Evolutionary conservation across 2,113 vertebrate genomes (phyloP), one percentile per base, ranked within the genome.

Genomic region (Psittacula cyanocephala): DNA sequence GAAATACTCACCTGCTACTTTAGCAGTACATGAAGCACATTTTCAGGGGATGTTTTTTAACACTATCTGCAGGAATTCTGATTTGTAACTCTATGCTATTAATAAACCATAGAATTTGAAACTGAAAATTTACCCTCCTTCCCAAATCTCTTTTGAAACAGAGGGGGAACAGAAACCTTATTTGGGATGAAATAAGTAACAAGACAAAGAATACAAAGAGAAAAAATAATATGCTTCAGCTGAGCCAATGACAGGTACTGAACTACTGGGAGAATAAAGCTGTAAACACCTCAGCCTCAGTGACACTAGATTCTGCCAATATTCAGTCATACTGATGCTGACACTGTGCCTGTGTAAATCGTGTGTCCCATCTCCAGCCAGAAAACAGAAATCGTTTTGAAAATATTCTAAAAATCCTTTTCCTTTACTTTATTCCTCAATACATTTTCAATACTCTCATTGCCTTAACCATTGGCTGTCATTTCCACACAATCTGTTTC

Each of bases 1-100:
- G 94, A 93, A 97, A 96, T 72, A 93, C 83, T 93, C 92, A 93
- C 88, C 91, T 95, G 95, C 89, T 92, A 91, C 81, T 88, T 86
- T 46, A 93, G 74, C 87, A 75, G 31, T 17, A 64, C 37, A 60
- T 19, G 39, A 84, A 81, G 62, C 39, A 78, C 18, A 92, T 75
- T 90, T 93, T 93, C 37, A 52, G 59, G 44, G 68, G 29, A 74
- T 31, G 24, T 63, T 78, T 85, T 75, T 84, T 41, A 88, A 81
- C 59, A n/a, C 22, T 82, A 33, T 31, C 79, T 90, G 46, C 50
- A 86, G 27, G 82, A 90, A 84, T 86, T 88, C 71, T 83, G 37
- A 67, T 94, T 81, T 86, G 64, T 46, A 94, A 88, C 35, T 72
- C 49, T 63, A 37, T 14, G 50, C 46, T 83, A 82, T 67, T 94